Percentiles rank a stretch among this genome's conserved stretches.
Evolutionary conservation across 2,888 invertebrate genomes (phyloP).

Genomic region (Vanessa cardui): DNA sequence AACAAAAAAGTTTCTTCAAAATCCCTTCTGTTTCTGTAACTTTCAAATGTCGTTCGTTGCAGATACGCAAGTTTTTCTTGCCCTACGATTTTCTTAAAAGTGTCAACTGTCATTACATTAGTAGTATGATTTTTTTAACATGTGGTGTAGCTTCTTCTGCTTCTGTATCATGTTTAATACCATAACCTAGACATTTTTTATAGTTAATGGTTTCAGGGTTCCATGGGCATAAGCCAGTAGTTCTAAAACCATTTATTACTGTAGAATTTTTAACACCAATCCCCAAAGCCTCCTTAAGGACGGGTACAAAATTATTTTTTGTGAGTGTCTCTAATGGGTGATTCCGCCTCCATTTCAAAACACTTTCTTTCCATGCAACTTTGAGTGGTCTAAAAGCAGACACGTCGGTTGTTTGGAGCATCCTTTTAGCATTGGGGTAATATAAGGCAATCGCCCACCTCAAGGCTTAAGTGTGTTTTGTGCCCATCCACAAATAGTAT

Average conservation of each 20-base stretch:
- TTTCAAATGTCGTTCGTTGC: too few relatives aligned
- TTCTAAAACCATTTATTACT: slow-evolving; percentile 22
- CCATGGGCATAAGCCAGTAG: slow-evolving; percentile 16
- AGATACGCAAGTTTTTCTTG: too few relatives aligned
- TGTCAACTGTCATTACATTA: too few relatives aligned
- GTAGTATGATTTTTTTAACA: too few relatives aligned
- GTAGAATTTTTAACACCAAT: not conserved
- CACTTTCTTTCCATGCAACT: slow-evolving; percentile 12
- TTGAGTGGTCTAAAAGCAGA: slow-evolving; percentile 20
- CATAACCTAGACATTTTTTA: slow-evolving; percentile 19
- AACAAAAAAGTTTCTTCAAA: too few relatives aligned
- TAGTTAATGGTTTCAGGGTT: slow-evolving; percentile 12
- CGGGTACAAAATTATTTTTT: slow-evolving; percentile 15
- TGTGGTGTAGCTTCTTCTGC: too few relatives aligned
- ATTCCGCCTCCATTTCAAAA: slow-evolving; percentile 5
- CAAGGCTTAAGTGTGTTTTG: slow-evolving; percentile 37
- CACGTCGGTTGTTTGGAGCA: slow-evolving; percentile 11
- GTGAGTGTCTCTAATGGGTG: slow-evolving; percentile 15
- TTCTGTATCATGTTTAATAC: not conserved
- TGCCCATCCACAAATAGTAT: slow-evolving; percentile 42
- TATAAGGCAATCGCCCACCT: slow-evolving; percentile 28
- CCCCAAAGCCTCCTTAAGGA: slow-evolving; percentile 12
- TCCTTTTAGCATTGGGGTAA: slow-evolving; percentile 16
- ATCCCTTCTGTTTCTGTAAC: too few relatives aligned
- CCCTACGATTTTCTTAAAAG: too few relatives aligned